Evolutionary conservation across 2,113 vertebrate genomes (phyloP).

Genomic region (Guaruba guarouba): DNA sequence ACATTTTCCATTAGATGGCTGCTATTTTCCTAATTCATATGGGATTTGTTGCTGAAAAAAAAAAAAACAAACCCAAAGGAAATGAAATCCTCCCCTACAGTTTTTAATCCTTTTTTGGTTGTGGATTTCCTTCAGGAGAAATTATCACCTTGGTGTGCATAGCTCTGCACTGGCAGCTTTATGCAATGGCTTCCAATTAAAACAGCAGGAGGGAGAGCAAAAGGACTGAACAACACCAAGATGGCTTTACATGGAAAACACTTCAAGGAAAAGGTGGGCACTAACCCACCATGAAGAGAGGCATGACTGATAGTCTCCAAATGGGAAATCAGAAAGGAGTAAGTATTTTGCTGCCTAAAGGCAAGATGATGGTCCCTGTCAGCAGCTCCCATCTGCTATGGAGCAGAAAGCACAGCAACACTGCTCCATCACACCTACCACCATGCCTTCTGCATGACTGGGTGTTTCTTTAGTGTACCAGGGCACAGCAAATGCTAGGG

Average conservation of each 20-base stretch:
- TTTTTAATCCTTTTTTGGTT: background rate
- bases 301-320: background rate
- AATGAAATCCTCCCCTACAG: background rate
- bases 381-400: background rate
- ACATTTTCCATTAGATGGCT: rapidly evolving
- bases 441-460: rapidly evolving
- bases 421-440: background rate
- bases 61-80: background rate
- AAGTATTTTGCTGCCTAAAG: background rate
- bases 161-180: background rate
- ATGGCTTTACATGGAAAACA: background rate
- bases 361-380: background rate
- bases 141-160: background rate
- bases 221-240: background rate
- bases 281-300: background rate
- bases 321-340: background rate
- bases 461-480: background rate
- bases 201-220: background rate
- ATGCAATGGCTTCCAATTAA: background rate
- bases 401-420: background rate
- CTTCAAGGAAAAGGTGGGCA: background rate
- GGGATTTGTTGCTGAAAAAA: background rate
- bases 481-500: background rate
- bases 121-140: background rate
- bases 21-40: background rate